Percentiles rank a stretch among this genome's conserved stretches.
phyloP scores from a whole-genome alignment of 2,888 invertebrate species.

The Luperina testacea region DNA sequence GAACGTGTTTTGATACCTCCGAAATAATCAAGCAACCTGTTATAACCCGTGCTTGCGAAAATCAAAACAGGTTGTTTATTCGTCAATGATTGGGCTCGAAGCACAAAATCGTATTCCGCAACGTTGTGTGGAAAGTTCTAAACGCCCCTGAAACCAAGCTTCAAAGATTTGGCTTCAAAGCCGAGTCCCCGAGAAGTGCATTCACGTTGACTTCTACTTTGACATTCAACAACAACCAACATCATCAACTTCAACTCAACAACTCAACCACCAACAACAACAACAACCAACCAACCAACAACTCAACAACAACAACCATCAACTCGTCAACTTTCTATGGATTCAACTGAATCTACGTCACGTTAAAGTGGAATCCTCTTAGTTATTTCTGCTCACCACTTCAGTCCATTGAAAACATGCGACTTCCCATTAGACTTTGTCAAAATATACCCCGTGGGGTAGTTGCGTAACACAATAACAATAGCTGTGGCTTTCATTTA shows the following conservation, averaged over 20 bases:
- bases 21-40: not conserved
- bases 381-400: not conserved
- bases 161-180: not conserved
- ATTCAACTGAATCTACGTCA: not conserved
- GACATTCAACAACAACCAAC: no score
- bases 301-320: no score
- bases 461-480: not conserved
- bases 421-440: not conserved
- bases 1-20: not conserved
- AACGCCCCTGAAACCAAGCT: not conserved
- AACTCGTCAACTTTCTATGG: not conserved
- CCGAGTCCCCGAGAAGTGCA: not conserved
- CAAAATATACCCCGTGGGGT: not conserved
- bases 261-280: no score
- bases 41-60: not conserved
- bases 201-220: not conserved
- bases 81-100: not conserved
- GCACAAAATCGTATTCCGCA: not conserved
- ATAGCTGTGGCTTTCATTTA: not conserved
- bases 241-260: no score
- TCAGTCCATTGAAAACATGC: not conserved
- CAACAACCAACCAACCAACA: no score
- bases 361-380: no score
- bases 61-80: not conserved
- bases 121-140: not conserved